phyloP scores from a whole-genome alignment of 2,797 vertebrate species.

The Lepilemur ruficaudatus region DNA sequence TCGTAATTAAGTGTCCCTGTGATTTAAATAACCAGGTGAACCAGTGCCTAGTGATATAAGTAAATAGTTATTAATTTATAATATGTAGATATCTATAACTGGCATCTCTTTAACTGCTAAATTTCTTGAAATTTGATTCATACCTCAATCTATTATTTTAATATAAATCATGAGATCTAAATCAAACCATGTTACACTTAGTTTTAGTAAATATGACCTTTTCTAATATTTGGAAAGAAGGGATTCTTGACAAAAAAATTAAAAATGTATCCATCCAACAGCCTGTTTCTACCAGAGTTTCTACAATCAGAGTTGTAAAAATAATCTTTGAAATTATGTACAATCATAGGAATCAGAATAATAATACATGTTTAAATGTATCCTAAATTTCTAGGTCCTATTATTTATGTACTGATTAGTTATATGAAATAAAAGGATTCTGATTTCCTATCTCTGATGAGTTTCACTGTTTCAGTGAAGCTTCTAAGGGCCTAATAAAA shows the following conservation, averaged over 20 bases:
- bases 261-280: background rate
- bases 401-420: slow-evolving; percentile 1
- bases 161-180: background rate
- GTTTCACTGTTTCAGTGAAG: background rate
- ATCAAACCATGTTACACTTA: background rate
- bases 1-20: background rate
- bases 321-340: slow-evolving; percentile 4
- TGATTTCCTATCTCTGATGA: background rate
- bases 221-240: slow-evolving; percentile 9
- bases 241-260: background rate
- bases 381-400: background rate
- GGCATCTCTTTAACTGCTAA: background rate
- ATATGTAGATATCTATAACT: background rate
- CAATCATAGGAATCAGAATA: background rate
- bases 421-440: background rate
- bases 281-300: background rate
- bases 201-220: slow-evolving; percentile 25
- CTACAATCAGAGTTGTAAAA: slow-evolving; percentile 21
- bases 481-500: background rate
- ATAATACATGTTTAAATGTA: background rate
- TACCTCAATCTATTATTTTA: background rate
- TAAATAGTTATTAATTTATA: background rate
- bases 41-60: background rate
- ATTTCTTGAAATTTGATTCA: slow-evolving; percentile 46
- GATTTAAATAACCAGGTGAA: background rate